These are phyloP conservation scores for Ephestia elutella DNA, from an alignment of 1,140 invertebrate genomes.

Conservation along the genomic window DNA sequence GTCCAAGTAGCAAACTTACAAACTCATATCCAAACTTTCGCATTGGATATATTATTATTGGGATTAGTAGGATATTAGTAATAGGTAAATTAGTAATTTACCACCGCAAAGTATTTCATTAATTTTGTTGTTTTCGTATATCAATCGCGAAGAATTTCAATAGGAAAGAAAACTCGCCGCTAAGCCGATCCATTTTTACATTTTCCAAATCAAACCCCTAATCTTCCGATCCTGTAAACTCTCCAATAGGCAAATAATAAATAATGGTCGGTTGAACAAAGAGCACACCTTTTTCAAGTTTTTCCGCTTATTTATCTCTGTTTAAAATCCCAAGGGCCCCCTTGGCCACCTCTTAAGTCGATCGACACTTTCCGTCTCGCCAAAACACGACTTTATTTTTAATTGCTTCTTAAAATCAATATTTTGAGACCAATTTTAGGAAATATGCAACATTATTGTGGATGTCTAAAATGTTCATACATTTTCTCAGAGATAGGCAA, in stretches of 20 bases:
- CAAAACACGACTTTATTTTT: constrained; percentile 19
- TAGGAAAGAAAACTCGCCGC: no score
- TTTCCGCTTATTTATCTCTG: constrained; percentile 17
- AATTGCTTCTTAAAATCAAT: constrained; percentile 13
- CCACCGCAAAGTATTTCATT: no score
- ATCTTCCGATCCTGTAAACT: neutral
- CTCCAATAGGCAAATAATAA: constrained; percentile 10
- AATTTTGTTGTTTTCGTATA: no score
- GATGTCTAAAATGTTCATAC: constrained; percentile 1
- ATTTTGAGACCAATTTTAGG: no score
- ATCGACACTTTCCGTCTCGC: constrained; percentile 19
- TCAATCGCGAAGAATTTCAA: no score
- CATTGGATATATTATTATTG: no score
- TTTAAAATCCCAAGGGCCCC: constrained; percentile 15
- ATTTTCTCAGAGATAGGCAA: neutral
- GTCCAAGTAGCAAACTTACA: no score
- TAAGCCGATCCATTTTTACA: constrained; percentile 12
- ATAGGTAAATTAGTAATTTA: no score
- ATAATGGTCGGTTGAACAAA: neutral
- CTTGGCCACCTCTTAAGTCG: constrained; percentile 9
- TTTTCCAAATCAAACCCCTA: neutral
- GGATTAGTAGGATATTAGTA: no score
- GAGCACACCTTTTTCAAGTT: constrained; percentile 13
- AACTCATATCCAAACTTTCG: no score
- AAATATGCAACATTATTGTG: neutral